Conservation (phyloP, 2,113 vertebrate species). For the Sorex araneus region DNA sequence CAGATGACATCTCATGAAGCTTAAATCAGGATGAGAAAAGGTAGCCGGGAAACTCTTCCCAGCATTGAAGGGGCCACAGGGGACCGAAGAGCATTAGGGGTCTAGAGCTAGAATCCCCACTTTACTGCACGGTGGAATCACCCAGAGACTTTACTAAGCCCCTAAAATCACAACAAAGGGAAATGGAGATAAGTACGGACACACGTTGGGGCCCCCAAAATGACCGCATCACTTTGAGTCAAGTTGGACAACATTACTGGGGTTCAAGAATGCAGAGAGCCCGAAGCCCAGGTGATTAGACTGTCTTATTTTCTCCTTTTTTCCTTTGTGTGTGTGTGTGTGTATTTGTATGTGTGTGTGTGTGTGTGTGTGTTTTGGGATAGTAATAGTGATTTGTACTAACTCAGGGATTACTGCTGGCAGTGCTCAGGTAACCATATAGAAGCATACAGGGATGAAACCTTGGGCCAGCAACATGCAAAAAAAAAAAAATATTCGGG, state of each 20-base stretch:
- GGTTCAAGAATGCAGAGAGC: no score
- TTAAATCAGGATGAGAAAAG: neutral
- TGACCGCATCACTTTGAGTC: fast-evolving
- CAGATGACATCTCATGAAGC: neutral
- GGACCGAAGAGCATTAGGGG: neutral
- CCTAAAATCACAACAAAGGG: neutral
- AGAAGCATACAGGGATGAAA: no score
- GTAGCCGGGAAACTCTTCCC: neutral
- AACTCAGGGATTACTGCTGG: no score
- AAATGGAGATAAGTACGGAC: neutral
- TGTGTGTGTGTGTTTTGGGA: no score
- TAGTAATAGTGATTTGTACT: no score
- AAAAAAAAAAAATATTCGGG: no score
- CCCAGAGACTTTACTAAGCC: neutral
- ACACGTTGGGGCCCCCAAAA: fast-evolving
- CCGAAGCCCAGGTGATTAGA: no score
- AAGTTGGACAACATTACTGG: neutral
- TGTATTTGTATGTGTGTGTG: no score
- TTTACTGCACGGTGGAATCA: neutral
- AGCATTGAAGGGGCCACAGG: neutral
- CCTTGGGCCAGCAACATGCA: no score
- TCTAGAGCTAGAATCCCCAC: neutral
- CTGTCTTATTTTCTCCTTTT: no score
- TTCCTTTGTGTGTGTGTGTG: no score
- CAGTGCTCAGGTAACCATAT: no score